These are phyloP conservation scores for Bombus affinis DNA, from an alignment of 1,140 invertebrate genomes.

Conservation along the genomic window DNA sequence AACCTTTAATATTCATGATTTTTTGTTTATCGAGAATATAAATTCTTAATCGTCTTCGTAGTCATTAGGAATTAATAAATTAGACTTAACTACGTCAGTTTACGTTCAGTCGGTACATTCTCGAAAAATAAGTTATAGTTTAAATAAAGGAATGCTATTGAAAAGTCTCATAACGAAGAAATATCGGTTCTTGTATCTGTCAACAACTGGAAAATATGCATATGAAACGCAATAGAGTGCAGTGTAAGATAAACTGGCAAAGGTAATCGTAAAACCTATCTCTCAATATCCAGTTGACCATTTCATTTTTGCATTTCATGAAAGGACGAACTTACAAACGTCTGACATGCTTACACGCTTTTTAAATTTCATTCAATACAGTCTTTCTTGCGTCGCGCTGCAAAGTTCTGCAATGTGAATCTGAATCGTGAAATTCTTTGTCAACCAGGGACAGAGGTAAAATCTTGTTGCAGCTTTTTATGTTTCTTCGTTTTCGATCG, in stretches of 20 bases:
- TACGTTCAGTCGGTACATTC: too few relatives aligned
- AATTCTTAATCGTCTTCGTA: too few relatives aligned
- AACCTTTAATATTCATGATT: too few relatives aligned
- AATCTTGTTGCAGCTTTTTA: background rate
- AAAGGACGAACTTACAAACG: background rate
- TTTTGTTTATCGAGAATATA: too few relatives aligned
- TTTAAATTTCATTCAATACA: background rate
- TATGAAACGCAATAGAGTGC: background rate
- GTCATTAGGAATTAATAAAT: constrained; percentile 33
- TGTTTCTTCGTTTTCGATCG: background rate
- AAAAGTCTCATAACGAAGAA: background rate
- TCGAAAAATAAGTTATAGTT: background rate
- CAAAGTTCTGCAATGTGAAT: background rate
- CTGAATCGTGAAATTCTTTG: background rate
- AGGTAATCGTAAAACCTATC: constrained; percentile 40
- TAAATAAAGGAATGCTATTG: background rate
- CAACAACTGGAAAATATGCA: constrained; percentile 5
- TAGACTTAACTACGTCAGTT: constrained; percentile 24
- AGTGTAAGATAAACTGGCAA: constrained; percentile 2
- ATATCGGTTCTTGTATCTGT: background rate
- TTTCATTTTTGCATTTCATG: background rate
- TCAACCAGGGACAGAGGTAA: background rate
- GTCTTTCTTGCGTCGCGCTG: too few relatives aligned
- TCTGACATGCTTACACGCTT: background rate
- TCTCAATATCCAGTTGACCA: constrained; percentile 40